Evolutionary conservation across 1,140 invertebrate species (phyloP), one percentile per base, ranked within the genome.

Genomic region (Lerema accius): DNA sequence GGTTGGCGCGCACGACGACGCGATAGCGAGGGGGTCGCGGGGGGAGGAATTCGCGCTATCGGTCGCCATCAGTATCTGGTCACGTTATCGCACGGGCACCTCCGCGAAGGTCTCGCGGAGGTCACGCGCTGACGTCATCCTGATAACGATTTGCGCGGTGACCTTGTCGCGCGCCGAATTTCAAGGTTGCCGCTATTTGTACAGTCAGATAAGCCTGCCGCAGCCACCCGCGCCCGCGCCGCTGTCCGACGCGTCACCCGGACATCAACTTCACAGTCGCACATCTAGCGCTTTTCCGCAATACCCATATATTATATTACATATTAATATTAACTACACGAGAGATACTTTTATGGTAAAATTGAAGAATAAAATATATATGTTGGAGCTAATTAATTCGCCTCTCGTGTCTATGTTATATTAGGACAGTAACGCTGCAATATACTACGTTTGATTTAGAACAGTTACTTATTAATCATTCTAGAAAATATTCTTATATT

Each of bases 91-190:
- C 80, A 71, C 84, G 84, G 83, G 82, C 87, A 88, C 85, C 87
- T 90, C 82, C 67, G 67, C 79, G 79, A 84, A 88, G 87, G 87
- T 90, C 84, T 71, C 69, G 60, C 78, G 86, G 82, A 88, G 87
- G 87, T 90, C 82, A 80, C 71, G 65, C 73, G 76, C 79, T 89
- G 81, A 90, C 87, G 87, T 90, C 86, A 90, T 78, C 63, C 69
- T 90, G 87, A 90, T 90, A 90, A 90, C 84, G 82, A 89, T 89
- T 90, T 80, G 87, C 87, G 83, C 83, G 84, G 71, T 90, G 87
- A 90, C 87, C 87, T 89, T 90, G 87, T 80, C 85, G 80, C 80
- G 81, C 80, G 86, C 86, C 85, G 84, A 90, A 90, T 84, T 75
- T 84, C 86, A 90, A 90, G 87, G 87, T 87, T 73, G 77, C 79